Evolutionary conservation across 2,888 invertebrate species (phyloP).

Genomic region (Meliscaeva auricollis): DNA sequence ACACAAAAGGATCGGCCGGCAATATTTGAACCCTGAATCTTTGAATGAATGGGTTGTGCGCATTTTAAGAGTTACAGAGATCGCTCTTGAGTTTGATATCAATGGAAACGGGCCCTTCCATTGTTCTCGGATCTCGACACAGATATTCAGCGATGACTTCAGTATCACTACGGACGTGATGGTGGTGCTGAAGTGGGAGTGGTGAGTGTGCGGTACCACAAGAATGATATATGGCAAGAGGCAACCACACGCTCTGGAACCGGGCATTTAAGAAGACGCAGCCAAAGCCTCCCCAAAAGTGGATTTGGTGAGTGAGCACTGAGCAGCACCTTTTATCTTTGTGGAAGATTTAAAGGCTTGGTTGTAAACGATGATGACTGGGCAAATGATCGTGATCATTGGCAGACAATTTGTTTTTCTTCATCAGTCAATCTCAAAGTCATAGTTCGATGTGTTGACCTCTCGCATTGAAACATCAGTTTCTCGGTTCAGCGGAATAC

Average conservation of each 20-base stretch:
- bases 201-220: slow-evolving; percentile 33
- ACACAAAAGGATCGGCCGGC: slow-evolving; percentile 66
- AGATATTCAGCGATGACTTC: slow-evolving; percentile 13
- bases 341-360: slow-evolving; percentile 76
- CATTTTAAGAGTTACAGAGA: slow-evolving; percentile 63
- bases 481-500: slow-evolving; percentile 41
- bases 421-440: slow-evolving; percentile 77
- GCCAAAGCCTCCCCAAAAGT: slow-evolving; percentile 59
- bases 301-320: slow-evolving; percentile 58
- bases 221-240: slow-evolving; percentile 71
- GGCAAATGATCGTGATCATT: slow-evolving; percentile 75
- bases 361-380: slow-evolving; percentile 72
- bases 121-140: slow-evolving; percentile 47
- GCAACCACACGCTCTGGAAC: slow-evolving; percentile 35
- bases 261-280: slow-evolving; percentile 4
- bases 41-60: slow-evolving; percentile 44
- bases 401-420: slow-evolving; percentile 77
- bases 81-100: slow-evolving; percentile 61
- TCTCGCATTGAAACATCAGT: slow-evolving; percentile 73
- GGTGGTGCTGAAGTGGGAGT: slow-evolving; percentile 60
- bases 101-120: slow-evolving; percentile 67
- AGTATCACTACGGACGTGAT: neutral
- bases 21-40: slow-evolving; percentile 53
- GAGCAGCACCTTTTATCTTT: slow-evolving; percentile 75
- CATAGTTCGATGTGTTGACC: slow-evolving; percentile 76